Percentiles rank a stretch among this genome's conserved stretches.
Conservation (phyloP, 1,140 invertebrate species). For the Bombus superbus region DNA sequence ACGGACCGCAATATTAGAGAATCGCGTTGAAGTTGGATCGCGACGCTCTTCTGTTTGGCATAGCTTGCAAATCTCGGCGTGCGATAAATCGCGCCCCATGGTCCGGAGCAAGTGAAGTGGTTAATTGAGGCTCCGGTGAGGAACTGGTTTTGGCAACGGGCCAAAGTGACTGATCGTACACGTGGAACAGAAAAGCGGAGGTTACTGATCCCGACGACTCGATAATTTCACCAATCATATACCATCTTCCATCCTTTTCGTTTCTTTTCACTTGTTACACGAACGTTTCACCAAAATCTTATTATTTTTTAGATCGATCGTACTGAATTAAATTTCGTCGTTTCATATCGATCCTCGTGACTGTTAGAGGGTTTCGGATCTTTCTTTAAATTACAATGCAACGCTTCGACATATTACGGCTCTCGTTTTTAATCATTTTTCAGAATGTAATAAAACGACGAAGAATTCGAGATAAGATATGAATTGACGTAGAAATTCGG, state of each 20-base stretch:
- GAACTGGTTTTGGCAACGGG: slow-evolving; percentile 40
- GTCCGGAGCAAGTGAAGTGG: slow-evolving; percentile 11
- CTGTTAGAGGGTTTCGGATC: too few relatives aligned
- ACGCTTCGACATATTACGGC: too few relatives aligned
- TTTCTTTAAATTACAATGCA: too few relatives aligned
- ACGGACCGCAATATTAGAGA: not conserved
- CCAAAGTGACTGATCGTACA: slow-evolving; percentile 39
- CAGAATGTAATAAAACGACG: too few relatives aligned
- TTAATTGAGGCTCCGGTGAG: slow-evolving; percentile 40
- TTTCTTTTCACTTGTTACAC: not conserved
- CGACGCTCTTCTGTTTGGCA: slow-evolving; percentile 24
- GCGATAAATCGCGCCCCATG: slow-evolving; percentile 44
- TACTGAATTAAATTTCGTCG: not conserved
- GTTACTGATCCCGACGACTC: not conserved
- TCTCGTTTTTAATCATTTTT: too few relatives aligned
- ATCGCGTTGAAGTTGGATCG: not conserved
- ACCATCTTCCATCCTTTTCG: not conserved
- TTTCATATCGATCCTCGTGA: not conserved
- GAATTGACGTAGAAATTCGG: too few relatives aligned
- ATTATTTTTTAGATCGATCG: not conserved
- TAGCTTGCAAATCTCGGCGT: slow-evolving; percentile 44
- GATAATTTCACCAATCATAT: not conserved
- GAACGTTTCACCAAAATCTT: not conserved
- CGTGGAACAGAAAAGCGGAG: slow-evolving; percentile 13
- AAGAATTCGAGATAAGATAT: too few relatives aligned